These are phyloP conservation scores for Ephialtes manifestator DNA, from an alignment of 2,888 invertebrate species.

Conservation along the genomic window DNA sequence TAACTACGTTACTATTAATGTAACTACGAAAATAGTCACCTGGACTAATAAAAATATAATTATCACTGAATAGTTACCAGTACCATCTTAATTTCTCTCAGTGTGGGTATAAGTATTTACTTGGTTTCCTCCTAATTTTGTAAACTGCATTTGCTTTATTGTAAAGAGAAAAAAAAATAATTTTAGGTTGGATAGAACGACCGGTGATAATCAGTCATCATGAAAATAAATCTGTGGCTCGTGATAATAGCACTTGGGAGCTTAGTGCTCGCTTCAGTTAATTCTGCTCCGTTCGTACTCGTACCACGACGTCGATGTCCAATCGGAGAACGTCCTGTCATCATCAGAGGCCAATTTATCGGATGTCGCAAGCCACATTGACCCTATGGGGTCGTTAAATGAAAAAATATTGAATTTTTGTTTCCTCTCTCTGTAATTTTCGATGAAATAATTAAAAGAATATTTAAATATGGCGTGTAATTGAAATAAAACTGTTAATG, in stretches of 20 bases:
- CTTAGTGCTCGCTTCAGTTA: neutral
- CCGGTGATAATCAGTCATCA: neutral
- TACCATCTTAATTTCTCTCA: too few species aligned
- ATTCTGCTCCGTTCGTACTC: neutral
- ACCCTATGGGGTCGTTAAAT: too few species aligned
- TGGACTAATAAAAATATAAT: too few species aligned
- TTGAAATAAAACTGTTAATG: neutral
- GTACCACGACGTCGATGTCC: neutral
- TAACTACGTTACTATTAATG: too few species aligned
- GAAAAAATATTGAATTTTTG: neutral
- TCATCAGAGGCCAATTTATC: too few species aligned
- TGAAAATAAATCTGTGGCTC: neutral
- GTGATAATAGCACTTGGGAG: neutral
- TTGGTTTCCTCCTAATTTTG: neutral
- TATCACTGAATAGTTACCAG: too few species aligned
- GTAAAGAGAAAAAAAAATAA: neutral
- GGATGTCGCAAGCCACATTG: neutral
- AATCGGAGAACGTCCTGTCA: neutral
- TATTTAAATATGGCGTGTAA: neutral
- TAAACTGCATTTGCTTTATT: neutral
- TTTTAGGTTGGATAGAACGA: neutral
- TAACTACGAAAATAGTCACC: too few species aligned
- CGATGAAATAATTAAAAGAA: neutral
- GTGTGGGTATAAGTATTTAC: too few species aligned
- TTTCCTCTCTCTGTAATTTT: neutral